Evolutionary conservation across 2,797 vertebrate species (phyloP).

Genomic region (Sebastes kiyomatsui): DNA sequence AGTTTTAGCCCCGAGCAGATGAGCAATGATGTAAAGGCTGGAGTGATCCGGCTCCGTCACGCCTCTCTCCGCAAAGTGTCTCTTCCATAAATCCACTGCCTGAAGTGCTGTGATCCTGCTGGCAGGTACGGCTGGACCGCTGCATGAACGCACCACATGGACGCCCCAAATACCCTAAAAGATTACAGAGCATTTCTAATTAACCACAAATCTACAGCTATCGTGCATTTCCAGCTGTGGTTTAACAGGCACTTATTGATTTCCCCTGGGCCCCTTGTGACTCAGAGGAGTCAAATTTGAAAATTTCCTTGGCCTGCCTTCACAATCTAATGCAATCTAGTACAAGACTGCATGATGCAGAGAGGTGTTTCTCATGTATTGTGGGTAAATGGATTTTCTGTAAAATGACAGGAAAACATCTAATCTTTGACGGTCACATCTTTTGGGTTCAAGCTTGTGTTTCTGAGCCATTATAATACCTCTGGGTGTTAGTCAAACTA

Average conservation of each 20-base stretch:
- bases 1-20: constrained; percentile 93
- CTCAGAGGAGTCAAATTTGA: not conserved
- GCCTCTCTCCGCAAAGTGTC: constrained; percentile 81
- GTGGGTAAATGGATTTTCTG: not conserved
- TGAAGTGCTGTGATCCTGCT: constrained; percentile 71
- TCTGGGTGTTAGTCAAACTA: not conserved
- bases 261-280: not conserved
- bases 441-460: not conserved
- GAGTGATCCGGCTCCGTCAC: constrained; percentile 89
- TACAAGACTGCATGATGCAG: not conserved
- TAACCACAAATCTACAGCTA: not conserved
- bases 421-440: not conserved
- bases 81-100: constrained; percentile 82
- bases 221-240: not conserved
- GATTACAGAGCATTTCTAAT: not conserved
- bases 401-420: not conserved
- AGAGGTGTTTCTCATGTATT: not conserved
- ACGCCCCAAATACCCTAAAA: constrained; percentile 46
- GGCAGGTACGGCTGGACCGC: constrained; percentile 53
- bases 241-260: not conserved
- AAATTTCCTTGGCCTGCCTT: not conserved
- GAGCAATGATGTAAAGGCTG: constrained; percentile 91
- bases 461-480: not conserved
- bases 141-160: constrained; percentile 12
- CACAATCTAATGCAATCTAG: not conserved